Conservation (phyloP, 2,888 invertebrate genomes). For the Caenorhabditis virilis region DNA sequence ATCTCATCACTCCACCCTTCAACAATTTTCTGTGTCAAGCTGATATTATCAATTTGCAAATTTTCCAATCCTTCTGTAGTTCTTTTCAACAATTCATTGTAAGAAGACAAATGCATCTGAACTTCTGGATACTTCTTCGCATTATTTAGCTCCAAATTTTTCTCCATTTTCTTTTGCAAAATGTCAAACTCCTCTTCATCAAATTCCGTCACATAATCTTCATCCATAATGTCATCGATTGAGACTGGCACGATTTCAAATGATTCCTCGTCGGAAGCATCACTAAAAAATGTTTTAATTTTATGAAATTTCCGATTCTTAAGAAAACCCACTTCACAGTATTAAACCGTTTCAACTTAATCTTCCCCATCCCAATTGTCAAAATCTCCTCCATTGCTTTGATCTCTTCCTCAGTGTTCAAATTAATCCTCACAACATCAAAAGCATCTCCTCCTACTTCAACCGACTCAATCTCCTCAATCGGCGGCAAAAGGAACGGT, state of each 20-base stretch:
- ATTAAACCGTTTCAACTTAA: conserved; percentile 16
- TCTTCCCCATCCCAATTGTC: conserved; percentile 26
- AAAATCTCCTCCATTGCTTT: conserved; percentile 24
- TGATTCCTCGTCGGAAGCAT: neutral
- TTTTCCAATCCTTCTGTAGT: conserved; percentile 3
- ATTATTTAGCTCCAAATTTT: conserved; percentile 19
- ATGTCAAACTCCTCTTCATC: conserved; percentile 8
- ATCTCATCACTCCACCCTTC: neutral
- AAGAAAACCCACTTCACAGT: too few species aligned
- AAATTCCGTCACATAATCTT: conserved; percentile 3
- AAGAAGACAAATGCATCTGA: conserved; percentile 15
- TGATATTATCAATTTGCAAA: conserved; percentile 5
- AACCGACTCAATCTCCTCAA: conserved; percentile 38
- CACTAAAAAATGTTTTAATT: neutral
- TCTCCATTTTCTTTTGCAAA: conserved; percentile 1
- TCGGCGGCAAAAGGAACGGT: conserved; percentile 48
- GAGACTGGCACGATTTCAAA: neutral
- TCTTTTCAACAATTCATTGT: conserved; percentile 10
- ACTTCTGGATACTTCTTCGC: conserved; percentile 26
- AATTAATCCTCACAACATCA: conserved; percentile 36
- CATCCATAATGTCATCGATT: neutral
- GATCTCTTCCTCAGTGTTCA: conserved; percentile 33
- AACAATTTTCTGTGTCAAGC: neutral
- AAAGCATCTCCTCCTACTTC: conserved; percentile 40
- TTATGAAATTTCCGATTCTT: neutral